These are phyloP conservation scores for Leptestheria dahalacensis DNA, from an alignment of 1,140 invertebrate species.

Conservation along the genomic window DNA sequence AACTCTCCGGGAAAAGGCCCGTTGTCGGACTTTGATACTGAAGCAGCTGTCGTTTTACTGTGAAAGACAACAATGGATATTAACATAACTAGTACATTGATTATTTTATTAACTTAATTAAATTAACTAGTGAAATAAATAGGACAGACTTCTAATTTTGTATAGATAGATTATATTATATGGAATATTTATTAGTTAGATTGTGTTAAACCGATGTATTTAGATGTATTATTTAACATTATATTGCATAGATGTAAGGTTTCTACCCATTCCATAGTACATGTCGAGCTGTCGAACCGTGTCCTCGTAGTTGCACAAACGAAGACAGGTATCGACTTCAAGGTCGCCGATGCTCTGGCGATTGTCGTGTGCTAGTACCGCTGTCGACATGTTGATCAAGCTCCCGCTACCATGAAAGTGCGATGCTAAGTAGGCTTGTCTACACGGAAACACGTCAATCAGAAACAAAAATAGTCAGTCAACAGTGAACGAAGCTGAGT, in stretches of 20 bases:
- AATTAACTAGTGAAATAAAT: constrained; percentile 1
- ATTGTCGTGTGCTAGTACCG: background rate
- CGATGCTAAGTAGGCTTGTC: background rate
- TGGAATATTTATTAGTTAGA: constrained; percentile 16
- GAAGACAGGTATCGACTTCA: constrained; percentile 15
- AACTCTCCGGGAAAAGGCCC: constrained; percentile 82
- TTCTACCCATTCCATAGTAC: constrained; percentile 77
- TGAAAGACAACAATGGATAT: constrained; percentile 25
- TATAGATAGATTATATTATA: constrained; percentile 8
- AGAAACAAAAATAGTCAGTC: background rate
- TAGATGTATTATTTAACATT: constrained; percentile 12
- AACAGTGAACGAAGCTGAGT: no score
- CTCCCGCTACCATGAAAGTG: background rate
- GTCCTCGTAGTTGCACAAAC: constrained; percentile 60
- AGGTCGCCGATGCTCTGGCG: background rate
- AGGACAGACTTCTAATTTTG: background rate
- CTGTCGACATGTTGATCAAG: background rate
- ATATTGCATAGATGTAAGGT: constrained; percentile 14
- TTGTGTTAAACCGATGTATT: no score
- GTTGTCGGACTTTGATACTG: constrained; percentile 86
- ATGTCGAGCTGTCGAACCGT: constrained; percentile 75
- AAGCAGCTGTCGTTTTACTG: constrained; percentile 86
- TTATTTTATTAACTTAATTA: constrained; percentile 12
- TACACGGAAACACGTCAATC: background rate
- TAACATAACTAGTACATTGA: background rate